Base-by-base conservation (phyloP, 1,140 invertebrate genomes). In the Ptiloglossa arizonensis region DNA sequence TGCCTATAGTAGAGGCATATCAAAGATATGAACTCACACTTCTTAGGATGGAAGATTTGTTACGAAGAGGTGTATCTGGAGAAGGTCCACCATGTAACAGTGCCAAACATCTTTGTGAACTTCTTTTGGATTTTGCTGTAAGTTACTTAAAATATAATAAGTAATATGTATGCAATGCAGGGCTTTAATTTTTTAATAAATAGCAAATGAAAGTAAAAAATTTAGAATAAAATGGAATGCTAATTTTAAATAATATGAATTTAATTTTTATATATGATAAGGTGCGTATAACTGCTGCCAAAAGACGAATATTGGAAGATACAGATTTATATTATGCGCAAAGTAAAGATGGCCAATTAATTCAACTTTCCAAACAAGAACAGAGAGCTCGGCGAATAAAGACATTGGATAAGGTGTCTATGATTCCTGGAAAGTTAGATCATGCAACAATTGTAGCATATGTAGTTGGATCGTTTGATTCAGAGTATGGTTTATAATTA, bases 351-450 rank as follows among this genome's bases (percentile, higher is more conserved):
- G 93, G 93, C 50, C 86, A 90, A 81, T 90, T 93, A 86, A 89
- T 93, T 32, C 94, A 95, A 77, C 89, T 95, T 22, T 92, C 94
- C 9, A 93, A 93, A 54, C 93, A 93, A 32, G 95, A 96, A 74
- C 95, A 96, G 85, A 94, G 96, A 68, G 91, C 93, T 54, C 93
- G 95, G 77, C 92, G 96, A 38, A 95, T 95, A 85, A 94, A 95
- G 80, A 95, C 96, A 68, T 92, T 96, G 83, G 96, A 96, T 88
- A 97, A 94, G 93, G 94, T 95, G 82, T 94, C 95, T 67, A 92
- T 95, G 88, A 95, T 98, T 77, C 97, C 97, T 2, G 97, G 98
- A n/a, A 98, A 98, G 91, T 91, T 98, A 70, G 98, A 98, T 92
- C 97, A 98, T 91, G 97, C 97, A 24, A 96, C 96, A 11, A 95